phyloP scores from a whole-genome alignment of 2,888 invertebrate species.

The Craniophora ligustri region DNA sequence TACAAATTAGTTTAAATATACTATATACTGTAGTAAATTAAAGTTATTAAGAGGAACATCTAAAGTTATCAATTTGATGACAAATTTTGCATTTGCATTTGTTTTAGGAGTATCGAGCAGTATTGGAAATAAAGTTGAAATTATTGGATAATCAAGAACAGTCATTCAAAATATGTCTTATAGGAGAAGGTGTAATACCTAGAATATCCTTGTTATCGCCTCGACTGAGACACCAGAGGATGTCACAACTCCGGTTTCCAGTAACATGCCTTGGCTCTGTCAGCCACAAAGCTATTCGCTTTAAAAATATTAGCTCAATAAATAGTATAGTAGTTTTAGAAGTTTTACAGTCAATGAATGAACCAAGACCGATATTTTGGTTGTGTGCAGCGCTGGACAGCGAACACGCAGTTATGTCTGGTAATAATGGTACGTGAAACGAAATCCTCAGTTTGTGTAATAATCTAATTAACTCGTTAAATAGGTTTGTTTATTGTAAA shows the following conservation, averaged over 20 bases:
- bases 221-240: slow-evolving; percentile 62
- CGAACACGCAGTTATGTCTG: slow-evolving; percentile 60
- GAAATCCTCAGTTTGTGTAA: too few species aligned
- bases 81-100: slow-evolving; percentile 1
- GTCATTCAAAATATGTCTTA: slow-evolving; percentile 79
- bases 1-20: too few species aligned
- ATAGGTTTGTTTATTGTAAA: too few species aligned
- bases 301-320: slow-evolving; percentile 76
- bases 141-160: slow-evolving; percentile 76
- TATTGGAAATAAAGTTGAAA: slow-evolving; percentile 80
- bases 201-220: slow-evolving; percentile 75
- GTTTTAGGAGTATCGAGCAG: slow-evolving; percentile 81
- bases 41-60: too few species aligned
- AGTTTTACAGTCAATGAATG: slow-evolving; percentile 61
- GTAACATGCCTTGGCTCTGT: slow-evolving; percentile 81
- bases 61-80: too few species aligned
- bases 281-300: slow-evolving; percentile 67
- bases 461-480: too few species aligned
- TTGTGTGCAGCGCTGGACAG: slow-evolving; percentile 59
- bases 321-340: slow-evolving; percentile 67
- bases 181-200: slow-evolving; percentile 83
- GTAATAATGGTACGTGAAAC: slow-evolving; percentile 64
- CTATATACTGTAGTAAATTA: too few species aligned
- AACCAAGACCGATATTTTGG: slow-evolving; percentile 76
- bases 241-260: slow-evolving; percentile 70